Conservation (phyloP, 2,797 vertebrate genomes). For the Gymnodraco acuticeps region DNA sequence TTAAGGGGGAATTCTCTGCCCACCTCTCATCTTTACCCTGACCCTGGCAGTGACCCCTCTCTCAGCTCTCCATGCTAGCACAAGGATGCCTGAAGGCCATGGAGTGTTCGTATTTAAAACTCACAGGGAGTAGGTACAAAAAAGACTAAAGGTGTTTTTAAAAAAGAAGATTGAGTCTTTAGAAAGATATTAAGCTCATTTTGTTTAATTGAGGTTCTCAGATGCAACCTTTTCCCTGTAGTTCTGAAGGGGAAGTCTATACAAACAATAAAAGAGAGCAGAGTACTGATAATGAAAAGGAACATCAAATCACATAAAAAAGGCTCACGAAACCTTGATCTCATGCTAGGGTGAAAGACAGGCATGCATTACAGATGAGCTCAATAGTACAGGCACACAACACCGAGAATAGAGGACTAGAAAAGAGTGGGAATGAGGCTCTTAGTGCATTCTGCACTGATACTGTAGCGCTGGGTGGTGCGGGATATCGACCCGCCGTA, state of each 20-base stretch:
- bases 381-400: constrained; percentile 54
- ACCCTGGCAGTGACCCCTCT: constrained; percentile 76
- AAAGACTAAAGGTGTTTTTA: constrained; percentile 38
- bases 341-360: constrained; percentile 50
- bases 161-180: constrained; percentile 34
- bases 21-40: constrained; percentile 75
- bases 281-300: constrained; percentile 41
- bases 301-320: constrained; percentile 39
- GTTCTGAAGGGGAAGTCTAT: constrained; percentile 46
- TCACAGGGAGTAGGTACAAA: constrained; percentile 58
- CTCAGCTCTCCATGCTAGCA: constrained; percentile 69
- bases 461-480: constrained; percentile 45
- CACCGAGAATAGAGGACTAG: constrained; percentile 38
- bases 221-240: constrained; percentile 69
- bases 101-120: constrained; percentile 49
- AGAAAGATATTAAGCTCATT: constrained; percentile 35
- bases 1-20: constrained; percentile 74
- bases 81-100: constrained; percentile 67
- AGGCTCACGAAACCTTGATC: constrained; percentile 46
- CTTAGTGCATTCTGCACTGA: constrained; percentile 44
- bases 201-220: constrained; percentile 54
- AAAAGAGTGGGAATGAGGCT: constrained; percentile 52
- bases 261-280: constrained; percentile 45
- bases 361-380: constrained; percentile 67
- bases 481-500: constrained; percentile 57